phyloP scores from a whole-genome alignment of 2,797 vertebrate species.

The Crypturellus tataupa region DNA sequence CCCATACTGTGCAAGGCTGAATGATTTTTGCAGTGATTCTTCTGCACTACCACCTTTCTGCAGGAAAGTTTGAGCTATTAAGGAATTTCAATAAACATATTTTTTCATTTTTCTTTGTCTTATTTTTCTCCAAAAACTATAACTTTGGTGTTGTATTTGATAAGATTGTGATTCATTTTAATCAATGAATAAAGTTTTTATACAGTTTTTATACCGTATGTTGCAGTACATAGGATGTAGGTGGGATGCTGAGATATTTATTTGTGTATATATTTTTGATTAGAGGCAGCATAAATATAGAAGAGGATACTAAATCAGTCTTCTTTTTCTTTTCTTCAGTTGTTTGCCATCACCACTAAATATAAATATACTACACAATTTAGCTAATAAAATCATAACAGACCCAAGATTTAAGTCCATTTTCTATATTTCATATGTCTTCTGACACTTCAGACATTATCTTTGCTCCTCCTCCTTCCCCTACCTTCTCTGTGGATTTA shows the following conservation, averaged over 20 bases:
- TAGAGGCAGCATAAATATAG: not conserved
- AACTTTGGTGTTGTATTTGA: not conserved
- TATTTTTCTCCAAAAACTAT: not conserved
- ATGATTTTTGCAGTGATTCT: not conserved
- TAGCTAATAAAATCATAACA: not conserved
- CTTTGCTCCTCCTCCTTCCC: not conserved
- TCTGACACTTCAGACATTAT: not conserved
- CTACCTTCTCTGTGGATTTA: not conserved
- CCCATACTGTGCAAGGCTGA: not conserved
- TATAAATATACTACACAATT: not conserved
- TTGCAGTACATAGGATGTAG: not conserved
- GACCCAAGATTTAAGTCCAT: not conserved
- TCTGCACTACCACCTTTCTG: not conserved
- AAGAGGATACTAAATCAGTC: not conserved
- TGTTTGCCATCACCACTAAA: not conserved
- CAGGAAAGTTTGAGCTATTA: not conserved
- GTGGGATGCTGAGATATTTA: not conserved
- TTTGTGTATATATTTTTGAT: not conserved
- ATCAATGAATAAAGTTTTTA: not conserved
- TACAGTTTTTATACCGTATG: not conserved
- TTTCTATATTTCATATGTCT: not conserved
- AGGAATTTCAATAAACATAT: not conserved
- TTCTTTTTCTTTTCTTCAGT: not conserved
- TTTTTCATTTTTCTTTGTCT: not conserved
- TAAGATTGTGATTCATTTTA: not conserved